Conservation (phyloP, 1,140 invertebrate species). For the Calephelis nemesis region DNA sequence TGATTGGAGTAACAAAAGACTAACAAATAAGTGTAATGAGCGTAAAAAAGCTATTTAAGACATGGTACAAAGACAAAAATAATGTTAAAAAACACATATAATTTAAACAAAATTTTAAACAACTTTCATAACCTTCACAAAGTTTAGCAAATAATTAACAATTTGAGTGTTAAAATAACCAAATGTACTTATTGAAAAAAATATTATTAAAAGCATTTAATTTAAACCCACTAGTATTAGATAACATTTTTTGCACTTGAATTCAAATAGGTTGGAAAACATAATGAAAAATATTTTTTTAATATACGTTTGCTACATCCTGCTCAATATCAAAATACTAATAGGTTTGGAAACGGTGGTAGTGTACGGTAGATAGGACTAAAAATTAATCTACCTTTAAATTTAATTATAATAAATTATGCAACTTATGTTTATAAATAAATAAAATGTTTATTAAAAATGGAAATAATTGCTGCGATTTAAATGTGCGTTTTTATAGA, state of each 20-base stretch:
- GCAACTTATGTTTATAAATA: no score
- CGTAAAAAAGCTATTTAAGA: not conserved
- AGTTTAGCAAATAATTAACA: constrained; percentile 1
- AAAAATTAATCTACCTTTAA: no score
- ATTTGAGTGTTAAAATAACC: not conserved
- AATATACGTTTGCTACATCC: not conserved
- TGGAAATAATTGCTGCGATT: no score
- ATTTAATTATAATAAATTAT: no score
- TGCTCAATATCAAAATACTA: not conserved
- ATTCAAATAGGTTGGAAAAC: not conserved
- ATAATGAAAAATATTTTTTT: no score
- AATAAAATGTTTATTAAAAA: no score
- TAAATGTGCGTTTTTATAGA: no score
- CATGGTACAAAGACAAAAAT: not conserved
- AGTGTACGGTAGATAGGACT: no score
- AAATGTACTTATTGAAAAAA: constrained; percentile 1
- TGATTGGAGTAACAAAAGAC: not conserved
- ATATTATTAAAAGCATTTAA: not conserved
- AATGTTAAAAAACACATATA: not conserved
- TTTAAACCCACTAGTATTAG: not conserved
- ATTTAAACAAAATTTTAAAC: no score
- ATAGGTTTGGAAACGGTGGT: no score
- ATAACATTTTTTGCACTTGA: not conserved
- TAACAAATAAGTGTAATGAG: not conserved
- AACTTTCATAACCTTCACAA: not conserved